Evolutionary conservation across 2,113 vertebrate species (phyloP).

Genomic region (Xiphias gladius): DNA sequence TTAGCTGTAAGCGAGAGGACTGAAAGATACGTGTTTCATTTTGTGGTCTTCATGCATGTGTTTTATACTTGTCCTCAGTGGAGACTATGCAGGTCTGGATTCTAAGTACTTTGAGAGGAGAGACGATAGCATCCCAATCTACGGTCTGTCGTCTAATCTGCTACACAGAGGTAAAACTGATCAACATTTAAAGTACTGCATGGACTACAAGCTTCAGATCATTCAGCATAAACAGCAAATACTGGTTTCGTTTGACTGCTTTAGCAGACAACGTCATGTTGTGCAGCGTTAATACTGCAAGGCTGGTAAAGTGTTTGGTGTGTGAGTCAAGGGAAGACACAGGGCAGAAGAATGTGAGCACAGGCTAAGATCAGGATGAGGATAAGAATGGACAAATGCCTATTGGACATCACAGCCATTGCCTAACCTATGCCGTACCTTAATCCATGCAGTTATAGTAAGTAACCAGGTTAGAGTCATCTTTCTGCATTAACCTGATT

Average conservation of each 20-base stretch:
- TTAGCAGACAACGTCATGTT: not conserved
- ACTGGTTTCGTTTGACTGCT: not conserved
- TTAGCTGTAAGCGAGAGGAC: not conserved
- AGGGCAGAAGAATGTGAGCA: too few relatives aligned
- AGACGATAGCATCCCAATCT: conserved; percentile 90
- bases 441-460: too few relatives aligned
- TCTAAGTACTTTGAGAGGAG: conserved; percentile 93
- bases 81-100: conserved; percentile 86
- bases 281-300: too few relatives aligned
- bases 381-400: too few relatives aligned
- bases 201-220: not conserved
- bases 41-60: not conserved
- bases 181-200: not conserved
- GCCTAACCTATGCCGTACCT: too few relatives aligned
- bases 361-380: too few relatives aligned
- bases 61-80: conserved; percentile 63
- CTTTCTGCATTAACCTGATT: too few relatives aligned
- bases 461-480: not conserved
- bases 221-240: not conserved
- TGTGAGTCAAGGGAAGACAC: not conserved
- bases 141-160: conserved; percentile 87
- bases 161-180: conserved; percentile 70
- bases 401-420: too few relatives aligned
- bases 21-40: not conserved
- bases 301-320: not conserved